Evolutionary conservation across 64 coral and sea anemone species (phyloP), one percentile per base, ranked within the genome.

Genomic region (Porites australiensis): DNA sequence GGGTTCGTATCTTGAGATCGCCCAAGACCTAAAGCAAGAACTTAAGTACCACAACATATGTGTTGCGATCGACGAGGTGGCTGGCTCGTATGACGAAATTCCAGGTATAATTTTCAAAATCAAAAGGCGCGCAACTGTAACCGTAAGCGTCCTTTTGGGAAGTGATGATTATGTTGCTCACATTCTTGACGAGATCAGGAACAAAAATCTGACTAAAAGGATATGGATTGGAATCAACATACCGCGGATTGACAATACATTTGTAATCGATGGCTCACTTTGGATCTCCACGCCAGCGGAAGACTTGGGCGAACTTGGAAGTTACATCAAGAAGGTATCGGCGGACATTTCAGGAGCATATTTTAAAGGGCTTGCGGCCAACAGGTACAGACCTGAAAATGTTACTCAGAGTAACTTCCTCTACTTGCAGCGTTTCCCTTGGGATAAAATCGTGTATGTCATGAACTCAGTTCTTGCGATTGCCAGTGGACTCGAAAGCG

Each of bases 181-280:
- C 21, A 52, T 94, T 58, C 77, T 98, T 5, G 12, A 82, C 10
- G 95, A 98, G 47, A 92, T 85, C 3, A 82, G 69, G 75, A 67
- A 19, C 77, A 77, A 77, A 51, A 88, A 82, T 46, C 14, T 98
- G 10, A 88, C 49, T 13, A 82, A 47, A 72, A 82, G 75, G 58
- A 49, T 88, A 59, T 98, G 92, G 95, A 91, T 98, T 88, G 92
- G 92, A 46, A 65, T 23, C 7, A 73, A 91, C 4, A n/a, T 19
- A 10, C 88, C 58, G 82, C 47, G 57, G 14, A 37, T 27, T 10
- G 50, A n/a, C 14, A 22, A 27, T 2, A 10, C 7, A 44, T 22
- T 98, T 13, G 61, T 83, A 10, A 74, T 91, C 12, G 43, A 98
- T 18, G 92, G 95, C 12, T 83, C 73, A 46, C 50, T 98, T 0